phyloP scores from a whole-genome alignment of 2,113 vertebrate genomes.

The Nothocercus nigrocapillus region DNA sequence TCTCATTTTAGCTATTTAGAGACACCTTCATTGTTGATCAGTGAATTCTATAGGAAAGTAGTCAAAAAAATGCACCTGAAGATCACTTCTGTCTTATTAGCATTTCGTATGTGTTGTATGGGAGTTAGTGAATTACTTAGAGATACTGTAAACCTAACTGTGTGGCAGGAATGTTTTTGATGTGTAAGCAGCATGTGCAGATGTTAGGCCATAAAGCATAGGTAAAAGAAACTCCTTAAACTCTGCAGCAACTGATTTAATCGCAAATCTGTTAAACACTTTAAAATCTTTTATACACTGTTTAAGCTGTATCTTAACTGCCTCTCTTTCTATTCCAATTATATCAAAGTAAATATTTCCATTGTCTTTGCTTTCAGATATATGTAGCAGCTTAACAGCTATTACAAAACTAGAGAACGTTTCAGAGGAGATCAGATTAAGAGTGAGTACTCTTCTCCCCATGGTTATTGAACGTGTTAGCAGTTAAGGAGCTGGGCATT shows the following conservation, averaged over 20 bases:
- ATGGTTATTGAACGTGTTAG: background rate
- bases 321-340: background rate
- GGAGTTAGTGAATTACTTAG: background rate
- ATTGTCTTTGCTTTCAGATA: background rate
- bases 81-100: background rate
- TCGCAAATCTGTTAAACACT: background rate
- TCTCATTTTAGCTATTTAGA: background rate
- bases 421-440: background rate
- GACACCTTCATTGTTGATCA: background rate
- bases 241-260: background rate
- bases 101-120: fast-evolving
- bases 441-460: background rate
- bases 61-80: background rate
- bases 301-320: background rate
- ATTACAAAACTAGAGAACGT: background rate
- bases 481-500: background rate
- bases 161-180: fast-evolving
- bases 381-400: background rate
- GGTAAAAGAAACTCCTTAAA: background rate
- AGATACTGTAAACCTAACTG: background rate
- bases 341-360: background rate
- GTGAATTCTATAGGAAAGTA: background rate
- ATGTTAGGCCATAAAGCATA: background rate
- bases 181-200: background rate
- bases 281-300: background rate